These are phyloP conservation scores for Bimastos eiseni DNA, from an alignment of 2,888 invertebrate genomes.

Conservation along the genomic window DNA sequence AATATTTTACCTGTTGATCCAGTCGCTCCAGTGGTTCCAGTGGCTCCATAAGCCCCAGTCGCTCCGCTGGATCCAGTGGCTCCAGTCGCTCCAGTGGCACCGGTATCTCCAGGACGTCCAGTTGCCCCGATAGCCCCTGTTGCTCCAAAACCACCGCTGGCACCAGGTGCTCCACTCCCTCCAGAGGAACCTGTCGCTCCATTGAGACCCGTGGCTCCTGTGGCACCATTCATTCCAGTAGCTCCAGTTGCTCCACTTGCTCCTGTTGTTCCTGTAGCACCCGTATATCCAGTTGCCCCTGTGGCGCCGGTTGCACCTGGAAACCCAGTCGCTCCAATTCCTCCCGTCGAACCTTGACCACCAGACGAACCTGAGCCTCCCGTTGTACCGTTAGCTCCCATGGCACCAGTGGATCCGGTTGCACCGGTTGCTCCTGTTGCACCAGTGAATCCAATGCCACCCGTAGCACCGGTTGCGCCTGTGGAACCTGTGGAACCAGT, in stretches of 20 bases:
- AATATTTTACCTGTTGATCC: background rate
- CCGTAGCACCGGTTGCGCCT: conserved; percentile 3
- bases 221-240: background rate
- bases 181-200: background rate
- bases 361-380: background rate
- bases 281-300: background rate
- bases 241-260: background rate
- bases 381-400: background rate
- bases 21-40: background rate
- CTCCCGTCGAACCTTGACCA: background rate
- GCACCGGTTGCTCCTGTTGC: background rate
- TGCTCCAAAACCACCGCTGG: background rate
- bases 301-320: background rate
- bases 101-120: background rate
- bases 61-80: background rate
- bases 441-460: background rate
- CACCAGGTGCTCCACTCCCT: background rate
- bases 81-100: background rate
- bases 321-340: background rate
- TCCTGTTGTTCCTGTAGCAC: background rate
- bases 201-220: background rate
- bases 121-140: background rate
- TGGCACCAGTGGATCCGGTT: background rate
- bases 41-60: background rate
- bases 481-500: background rate